Percentiles rank a stretch among this genome's conserved stretches.
These are phyloP conservation scores for Petaurus breviceps DNA, from an alignment of 2,113 vertebrate species.

Conservation along the genomic window DNA sequence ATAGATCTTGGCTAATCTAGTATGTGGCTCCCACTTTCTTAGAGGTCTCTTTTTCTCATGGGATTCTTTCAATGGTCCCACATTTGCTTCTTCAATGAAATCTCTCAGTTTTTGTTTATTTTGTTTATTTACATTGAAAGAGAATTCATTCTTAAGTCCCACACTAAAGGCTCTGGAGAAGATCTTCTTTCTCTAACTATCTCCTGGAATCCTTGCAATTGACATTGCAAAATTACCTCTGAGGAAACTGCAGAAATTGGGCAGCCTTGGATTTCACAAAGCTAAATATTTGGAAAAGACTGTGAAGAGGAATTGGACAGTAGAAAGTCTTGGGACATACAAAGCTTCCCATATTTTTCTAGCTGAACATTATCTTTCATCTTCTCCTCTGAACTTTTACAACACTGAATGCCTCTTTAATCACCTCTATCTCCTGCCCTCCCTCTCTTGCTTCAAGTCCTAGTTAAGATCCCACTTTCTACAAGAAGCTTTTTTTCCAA, in stretches of 20 bases:
- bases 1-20: conserved; percentile 38
- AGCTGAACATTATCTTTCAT: not conserved
- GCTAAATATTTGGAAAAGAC: not conserved
- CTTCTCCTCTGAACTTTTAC: not conserved
- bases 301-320: not conserved
- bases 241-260: not conserved
- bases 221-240: not conserved
- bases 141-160: conserved; percentile 26
- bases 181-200: not conserved
- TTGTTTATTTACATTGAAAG: conserved; percentile 49
- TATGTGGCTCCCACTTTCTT: conserved; percentile 9
- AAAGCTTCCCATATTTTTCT: not conserved
- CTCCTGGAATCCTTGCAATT: not conserved
- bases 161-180: not conserved
- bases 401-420: not conserved
- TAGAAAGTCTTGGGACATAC: not conserved
- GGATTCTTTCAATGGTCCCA: not conserved
- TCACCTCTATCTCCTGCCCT: not conserved
- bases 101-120: not conserved
- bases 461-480: not conserved
- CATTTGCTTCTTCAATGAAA: conserved; percentile 11
- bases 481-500: not conserved
- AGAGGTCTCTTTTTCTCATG: conserved; percentile 30
- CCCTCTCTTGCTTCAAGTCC: not conserved
- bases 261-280: not conserved